phyloP scores from a whole-genome alignment of 1,140 invertebrate species.

The Platyura marginata region DNA sequence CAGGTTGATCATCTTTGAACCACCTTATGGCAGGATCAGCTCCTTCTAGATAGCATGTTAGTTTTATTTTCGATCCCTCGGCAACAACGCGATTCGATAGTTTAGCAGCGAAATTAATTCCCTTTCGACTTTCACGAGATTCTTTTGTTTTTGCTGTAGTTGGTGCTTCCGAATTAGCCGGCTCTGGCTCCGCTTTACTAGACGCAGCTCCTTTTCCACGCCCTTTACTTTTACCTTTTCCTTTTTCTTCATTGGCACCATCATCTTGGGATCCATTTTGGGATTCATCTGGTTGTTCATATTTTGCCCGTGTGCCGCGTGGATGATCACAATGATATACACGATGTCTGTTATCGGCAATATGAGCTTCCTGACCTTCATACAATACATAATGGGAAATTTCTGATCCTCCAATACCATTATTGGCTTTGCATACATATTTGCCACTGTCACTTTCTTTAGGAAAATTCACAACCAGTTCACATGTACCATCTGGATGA shows the following conservation, averaged over 20 bases:
- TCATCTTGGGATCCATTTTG: slow-evolving; percentile 4
- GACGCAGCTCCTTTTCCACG: slow-evolving; percentile 3
- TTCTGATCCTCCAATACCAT: slow-evolving; percentile 19
- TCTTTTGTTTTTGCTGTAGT: slow-evolving; percentile 8
- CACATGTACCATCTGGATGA: slow-evolving; percentile 48
- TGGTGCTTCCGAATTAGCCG: background rate
- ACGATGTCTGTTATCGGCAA: slow-evolving; percentile 22
- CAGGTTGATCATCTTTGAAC: slow-evolving; percentile 43
- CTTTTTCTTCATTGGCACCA: slow-evolving; percentile 3
- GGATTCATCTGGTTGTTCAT: slow-evolving; percentile 6
- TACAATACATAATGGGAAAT: slow-evolving; percentile 18
- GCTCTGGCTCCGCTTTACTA: slow-evolving; percentile 14
- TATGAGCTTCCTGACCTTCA: slow-evolving; percentile 16
- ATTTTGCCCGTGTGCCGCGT: background rate
- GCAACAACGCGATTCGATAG: slow-evolving; percentile 57
- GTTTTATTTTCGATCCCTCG: slow-evolving; percentile 51
- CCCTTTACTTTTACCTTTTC: slow-evolving; percentile 11
- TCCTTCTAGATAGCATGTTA: slow-evolving; percentile 73
- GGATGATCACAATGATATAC: slow-evolving; percentile 22
- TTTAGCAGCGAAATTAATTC: slow-evolving; percentile 19
- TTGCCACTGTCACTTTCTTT: slow-evolving; percentile 34
- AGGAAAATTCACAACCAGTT: slow-evolving; percentile 44
- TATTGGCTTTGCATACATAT: slow-evolving; percentile 19
- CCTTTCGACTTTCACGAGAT: slow-evolving; percentile 22
- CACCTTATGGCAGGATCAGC: slow-evolving; percentile 53